These are phyloP conservation scores for Eupristina koningsbergeri DNA, from an alignment of 1,140 invertebrate genomes.

Conservation along the genomic window DNA sequence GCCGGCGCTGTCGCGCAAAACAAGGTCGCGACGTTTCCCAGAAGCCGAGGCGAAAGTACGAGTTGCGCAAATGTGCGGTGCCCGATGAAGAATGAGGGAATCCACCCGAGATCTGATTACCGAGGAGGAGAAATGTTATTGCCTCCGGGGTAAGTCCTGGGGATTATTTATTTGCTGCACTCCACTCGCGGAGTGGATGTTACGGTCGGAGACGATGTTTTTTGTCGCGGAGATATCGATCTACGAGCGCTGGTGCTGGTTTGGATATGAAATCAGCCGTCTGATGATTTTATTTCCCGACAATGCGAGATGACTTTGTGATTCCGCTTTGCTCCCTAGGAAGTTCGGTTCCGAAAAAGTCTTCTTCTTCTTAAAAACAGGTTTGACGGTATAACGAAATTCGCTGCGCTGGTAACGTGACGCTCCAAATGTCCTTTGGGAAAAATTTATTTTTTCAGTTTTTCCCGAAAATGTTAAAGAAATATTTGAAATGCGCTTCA, in stretches of 20 bases:
- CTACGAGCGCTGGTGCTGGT: neutral
- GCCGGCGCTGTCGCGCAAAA: neutral
- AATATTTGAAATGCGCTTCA: neutral
- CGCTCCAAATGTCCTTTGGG: too few relatives aligned
- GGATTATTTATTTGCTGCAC: neutral
- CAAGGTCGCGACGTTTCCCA: conserved; percentile 1
- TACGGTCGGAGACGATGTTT: neutral
- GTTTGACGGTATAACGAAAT: neutral
- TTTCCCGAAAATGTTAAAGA: neutral
- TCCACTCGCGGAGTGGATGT: neutral
- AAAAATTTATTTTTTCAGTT: too few relatives aligned
- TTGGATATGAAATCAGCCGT: neutral
- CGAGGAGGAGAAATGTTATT: neutral
- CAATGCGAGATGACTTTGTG: neutral
- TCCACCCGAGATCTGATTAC: neutral
- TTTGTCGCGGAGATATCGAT: neutral
- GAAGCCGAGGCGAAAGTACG: neutral
- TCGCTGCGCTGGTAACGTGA: neutral
- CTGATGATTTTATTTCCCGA: neutral
- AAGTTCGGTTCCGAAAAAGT: neutral
- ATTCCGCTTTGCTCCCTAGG: neutral
- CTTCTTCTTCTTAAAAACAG: neutral
- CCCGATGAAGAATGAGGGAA: neutral
- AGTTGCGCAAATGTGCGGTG: neutral
- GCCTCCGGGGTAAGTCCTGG: neutral